These are phyloP conservation scores for Podotricha telesiphe DNA, from an alignment of 2,888 invertebrate genomes.

Conservation along the genomic window DNA sequence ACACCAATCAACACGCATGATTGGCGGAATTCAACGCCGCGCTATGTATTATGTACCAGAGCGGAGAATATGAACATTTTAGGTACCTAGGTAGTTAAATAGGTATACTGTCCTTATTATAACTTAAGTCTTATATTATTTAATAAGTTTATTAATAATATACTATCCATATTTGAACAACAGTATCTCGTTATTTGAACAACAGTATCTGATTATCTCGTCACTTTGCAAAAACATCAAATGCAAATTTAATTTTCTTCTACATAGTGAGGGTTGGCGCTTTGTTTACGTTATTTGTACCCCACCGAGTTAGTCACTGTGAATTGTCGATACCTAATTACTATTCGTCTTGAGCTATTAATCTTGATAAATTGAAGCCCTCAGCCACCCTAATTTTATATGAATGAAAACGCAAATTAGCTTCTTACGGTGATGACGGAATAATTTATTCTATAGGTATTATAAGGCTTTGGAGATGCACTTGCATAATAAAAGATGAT, in stretches of 20 bases:
- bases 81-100: too few relatives aligned
- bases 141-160: too few relatives aligned
- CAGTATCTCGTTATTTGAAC: too few relatives aligned
- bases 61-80: too few relatives aligned
- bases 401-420: constrained; percentile 37
- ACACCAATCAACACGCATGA: too few relatives aligned
- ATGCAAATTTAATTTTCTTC: constrained; percentile 83
- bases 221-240: constrained; percentile 76
- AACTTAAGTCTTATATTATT: too few relatives aligned
- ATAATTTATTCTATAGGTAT: constrained; percentile 1
- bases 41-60: too few relatives aligned
- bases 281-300: constrained; percentile 69
- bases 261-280: constrained; percentile 69
- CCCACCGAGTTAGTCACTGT: constrained; percentile 19
- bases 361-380: constrained; percentile 75
- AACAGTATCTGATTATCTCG: constrained; percentile 19
- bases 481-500: background rate
- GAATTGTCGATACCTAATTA: constrained; percentile 58
- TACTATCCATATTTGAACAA: background rate
- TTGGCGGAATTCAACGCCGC: too few relatives aligned
- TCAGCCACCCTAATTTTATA: constrained; percentile 46
- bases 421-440: constrained; percentile 14
- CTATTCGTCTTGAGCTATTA: constrained; percentile 70
- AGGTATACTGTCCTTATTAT: too few relatives aligned
- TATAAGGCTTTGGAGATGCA: constrained; percentile 12